Evolutionary conservation across 2,113 vertebrate species (phyloP), one percentile per base, ranked within the genome.

Genomic region (Mobula hypostoma): DNA sequence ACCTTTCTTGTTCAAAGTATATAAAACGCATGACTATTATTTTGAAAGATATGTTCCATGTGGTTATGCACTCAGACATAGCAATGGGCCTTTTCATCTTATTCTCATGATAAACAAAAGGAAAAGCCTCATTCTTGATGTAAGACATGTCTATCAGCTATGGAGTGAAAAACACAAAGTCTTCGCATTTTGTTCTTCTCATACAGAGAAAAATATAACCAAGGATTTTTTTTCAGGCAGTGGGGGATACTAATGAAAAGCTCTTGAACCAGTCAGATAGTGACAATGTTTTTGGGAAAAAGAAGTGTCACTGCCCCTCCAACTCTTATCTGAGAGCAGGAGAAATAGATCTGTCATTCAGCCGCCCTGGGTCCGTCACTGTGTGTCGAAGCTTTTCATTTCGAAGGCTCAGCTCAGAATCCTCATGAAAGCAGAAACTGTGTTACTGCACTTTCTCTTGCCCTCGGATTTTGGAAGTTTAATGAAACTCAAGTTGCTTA

Each of bases 1-100:
- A 98, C 98, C 98, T 98, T 98, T 98, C 98, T 98, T 97, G 97
- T 97, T 93, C 97, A 97, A 97, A 97, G 96, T 97, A 96, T 96
- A 96, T 97, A 97, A 96, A 97, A 97, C 97, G 95, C 97, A 97
- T 97, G 97, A 96, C 97, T 97, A 97, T 97, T 97, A 97, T 97
- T 97, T 98, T 97, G 97, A 97, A 97, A 97, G 97, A 98, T 98
- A 97, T 97, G 96, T 96, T 95, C 97, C 97, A 97, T 97, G 97
- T 97, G 97, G 97, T 96, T 95, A 96, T 96, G 96, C 96, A 97
- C 96, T 97, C 97, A 97, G 97, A 97, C 97, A 97, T 96, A 97
- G 96, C 96, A 96, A 97, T 97, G 96, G 96, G 97, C 95, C 96
- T 97, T 97, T 98, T 98, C 97, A 97, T 97, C 96, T 97, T 97